Evolutionary conservation across 2,797 vertebrate genomes (phyloP).

Genomic region (Tenualosa ilisha): DNA sequence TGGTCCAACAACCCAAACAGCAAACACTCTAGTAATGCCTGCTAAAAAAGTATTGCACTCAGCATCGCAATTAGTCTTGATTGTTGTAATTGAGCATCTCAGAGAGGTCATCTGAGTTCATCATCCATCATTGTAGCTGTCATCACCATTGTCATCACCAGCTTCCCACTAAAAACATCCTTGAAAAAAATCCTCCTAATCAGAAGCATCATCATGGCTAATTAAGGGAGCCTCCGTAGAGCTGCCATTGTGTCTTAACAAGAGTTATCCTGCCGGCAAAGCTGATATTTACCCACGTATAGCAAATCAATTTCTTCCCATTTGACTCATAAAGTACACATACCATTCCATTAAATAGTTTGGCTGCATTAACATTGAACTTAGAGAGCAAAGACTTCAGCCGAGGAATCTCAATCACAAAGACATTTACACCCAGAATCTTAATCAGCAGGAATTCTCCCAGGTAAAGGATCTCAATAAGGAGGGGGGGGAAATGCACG

Average conservation of each 20-base stretch:
- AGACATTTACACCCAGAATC: neutral
- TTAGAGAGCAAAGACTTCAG: neutral
- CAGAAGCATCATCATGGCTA: neutral
- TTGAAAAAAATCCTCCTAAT: neutral
- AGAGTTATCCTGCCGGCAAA: neutral
- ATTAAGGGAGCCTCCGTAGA: neutral
- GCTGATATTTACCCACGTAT: neutral
- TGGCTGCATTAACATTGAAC: neutral
- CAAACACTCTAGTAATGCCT: neutral
- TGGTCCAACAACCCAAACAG: conserved; percentile 6
- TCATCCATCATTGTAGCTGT: conserved; percentile 72
- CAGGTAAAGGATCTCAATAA: conserved; percentile 2
- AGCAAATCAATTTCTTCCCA: neutral
- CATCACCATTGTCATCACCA: conserved; percentile 53
- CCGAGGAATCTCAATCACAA: neutral
- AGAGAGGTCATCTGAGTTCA: conserved; percentile 58
- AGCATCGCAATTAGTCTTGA: conserved; percentile 71
- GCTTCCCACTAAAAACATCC: neutral
- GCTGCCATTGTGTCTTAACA: neutral
- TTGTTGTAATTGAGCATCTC: conserved; percentile 72
- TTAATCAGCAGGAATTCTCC: neutral
- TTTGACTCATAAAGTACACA: neutral
- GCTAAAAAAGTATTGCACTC: conserved; percentile 31
- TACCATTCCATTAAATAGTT: neutral
- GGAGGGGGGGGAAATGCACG: neutral